phyloP scores from a whole-genome alignment of 2,888 invertebrate genomes.

The Dynastes tityus region DNA sequence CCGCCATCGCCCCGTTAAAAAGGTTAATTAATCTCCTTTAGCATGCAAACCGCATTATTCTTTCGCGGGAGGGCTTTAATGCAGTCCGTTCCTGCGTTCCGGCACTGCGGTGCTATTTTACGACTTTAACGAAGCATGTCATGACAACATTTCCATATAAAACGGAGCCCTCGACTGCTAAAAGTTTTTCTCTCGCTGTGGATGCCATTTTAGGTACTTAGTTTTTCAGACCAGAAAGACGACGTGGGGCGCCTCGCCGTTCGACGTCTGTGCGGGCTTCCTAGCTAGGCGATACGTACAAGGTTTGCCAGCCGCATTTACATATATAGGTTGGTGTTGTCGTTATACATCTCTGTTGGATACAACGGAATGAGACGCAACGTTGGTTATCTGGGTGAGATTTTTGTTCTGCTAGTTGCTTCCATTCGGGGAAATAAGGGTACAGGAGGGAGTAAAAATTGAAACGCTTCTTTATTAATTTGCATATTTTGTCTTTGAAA shows the following conservation, averaged over 20 bases:
- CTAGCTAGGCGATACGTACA: constrained; percentile 7
- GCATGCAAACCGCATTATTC: constrained; percentile 69
- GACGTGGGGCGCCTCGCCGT: neutral
- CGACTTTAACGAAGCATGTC: constrained; percentile 70
- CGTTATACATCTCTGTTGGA: neutral
- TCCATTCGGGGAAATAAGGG: too few species aligned
- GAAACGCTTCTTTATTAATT: too few species aligned
- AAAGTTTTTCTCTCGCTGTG: constrained; percentile 64
- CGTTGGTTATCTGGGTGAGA: neutral
- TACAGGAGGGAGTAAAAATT: too few species aligned
- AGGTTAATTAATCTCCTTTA: constrained; percentile 68
- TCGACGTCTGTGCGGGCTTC: constrained; percentile 57
- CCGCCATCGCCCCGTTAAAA: constrained; percentile 61
- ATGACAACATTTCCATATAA: constrained; percentile 64
- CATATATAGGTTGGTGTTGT: constrained; percentile 4
- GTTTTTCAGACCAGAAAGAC: constrained; percentile 44
- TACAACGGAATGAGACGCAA: neutral
- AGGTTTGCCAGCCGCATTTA: constrained; percentile 7
- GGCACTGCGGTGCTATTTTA: constrained; percentile 66
- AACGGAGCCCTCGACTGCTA: constrained; percentile 58
- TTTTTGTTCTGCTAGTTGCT: neutral
- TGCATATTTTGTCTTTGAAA: too few species aligned
- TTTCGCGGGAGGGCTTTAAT: constrained; percentile 65
- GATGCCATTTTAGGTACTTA: constrained; percentile 64
- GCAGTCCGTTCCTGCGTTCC: constrained; percentile 66